Evolutionary conservation across 2,797 vertebrate genomes (phyloP).

Genomic region (Cyprinodon diabolis): DNA sequence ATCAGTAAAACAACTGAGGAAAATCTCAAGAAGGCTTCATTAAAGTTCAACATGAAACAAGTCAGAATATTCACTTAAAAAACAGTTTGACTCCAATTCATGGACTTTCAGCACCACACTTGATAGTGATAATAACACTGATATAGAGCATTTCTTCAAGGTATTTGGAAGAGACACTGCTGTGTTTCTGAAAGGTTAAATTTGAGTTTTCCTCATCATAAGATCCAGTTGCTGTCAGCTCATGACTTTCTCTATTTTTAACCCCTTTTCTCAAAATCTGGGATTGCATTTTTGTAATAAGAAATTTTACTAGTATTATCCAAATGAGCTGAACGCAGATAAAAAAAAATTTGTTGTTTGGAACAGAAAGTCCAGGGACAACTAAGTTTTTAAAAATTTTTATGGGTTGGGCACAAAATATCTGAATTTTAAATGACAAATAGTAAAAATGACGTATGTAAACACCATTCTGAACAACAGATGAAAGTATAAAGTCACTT

Average conservation of each 20-base stretch:
- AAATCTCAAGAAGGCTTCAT: background rate
- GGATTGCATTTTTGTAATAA: background rate
- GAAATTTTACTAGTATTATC: background rate
- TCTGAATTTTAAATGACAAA: background rate
- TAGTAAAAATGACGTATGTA: background rate
- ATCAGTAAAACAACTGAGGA: background rate
- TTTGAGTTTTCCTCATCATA: background rate
- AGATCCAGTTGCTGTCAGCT: background rate
- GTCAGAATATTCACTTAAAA: background rate
- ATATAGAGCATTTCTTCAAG: background rate
- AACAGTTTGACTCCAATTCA: background rate
- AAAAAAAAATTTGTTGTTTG: background rate
- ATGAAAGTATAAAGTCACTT: background rate
- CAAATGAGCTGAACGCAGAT: too few species aligned
- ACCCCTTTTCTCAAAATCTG: background rate
- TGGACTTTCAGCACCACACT: background rate
- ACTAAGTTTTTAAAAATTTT: background rate
- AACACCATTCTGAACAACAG: background rate
- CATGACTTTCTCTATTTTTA: background rate
- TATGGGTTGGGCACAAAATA: background rate
- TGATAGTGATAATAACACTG: background rate
- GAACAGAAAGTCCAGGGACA: background rate
- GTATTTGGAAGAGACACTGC: background rate
- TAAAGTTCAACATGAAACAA: background rate
- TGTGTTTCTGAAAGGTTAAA: background rate